Conservation (phyloP, 2,113 vertebrate genomes). For the Saccopteryx bilineata region DNA sequence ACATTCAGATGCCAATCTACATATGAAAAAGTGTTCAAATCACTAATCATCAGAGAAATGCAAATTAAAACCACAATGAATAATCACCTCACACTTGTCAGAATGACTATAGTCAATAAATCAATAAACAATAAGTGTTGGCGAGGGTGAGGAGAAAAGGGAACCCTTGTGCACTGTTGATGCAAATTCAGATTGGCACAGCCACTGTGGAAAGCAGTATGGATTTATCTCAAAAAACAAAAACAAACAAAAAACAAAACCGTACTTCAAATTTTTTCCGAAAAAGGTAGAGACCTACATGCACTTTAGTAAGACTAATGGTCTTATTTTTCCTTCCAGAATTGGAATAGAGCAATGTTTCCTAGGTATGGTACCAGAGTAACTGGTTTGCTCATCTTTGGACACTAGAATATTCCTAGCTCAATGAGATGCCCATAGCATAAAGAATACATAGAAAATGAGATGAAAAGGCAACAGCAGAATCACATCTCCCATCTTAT, state of each 20-base stretch:
- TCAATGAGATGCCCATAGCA: background rate
- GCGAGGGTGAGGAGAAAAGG: too few relatives aligned
- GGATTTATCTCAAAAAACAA: background rate
- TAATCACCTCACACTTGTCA: too few relatives aligned
- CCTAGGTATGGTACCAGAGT: background rate
- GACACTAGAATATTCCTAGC: background rate
- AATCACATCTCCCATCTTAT: background rate
- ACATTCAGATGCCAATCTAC: too few relatives aligned
- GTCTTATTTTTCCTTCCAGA: constrained; percentile 3
- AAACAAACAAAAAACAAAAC: background rate
- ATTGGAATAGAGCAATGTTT: background rate
- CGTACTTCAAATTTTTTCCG: constrained; percentile 4
- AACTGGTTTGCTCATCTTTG: background rate
- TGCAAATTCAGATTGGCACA: too few relatives aligned
- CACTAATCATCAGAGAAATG: too few relatives aligned
- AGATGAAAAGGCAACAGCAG: background rate
- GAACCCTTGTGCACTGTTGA: too few relatives aligned
- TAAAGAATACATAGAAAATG: background rate
- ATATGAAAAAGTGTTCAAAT: too few relatives aligned
- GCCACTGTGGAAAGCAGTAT: too few relatives aligned
- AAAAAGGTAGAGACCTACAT: constrained; percentile 5
- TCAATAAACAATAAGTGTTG: too few relatives aligned
- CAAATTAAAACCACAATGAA: too few relatives aligned
- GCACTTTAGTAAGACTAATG: background rate
- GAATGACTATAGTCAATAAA: too few relatives aligned